Conservation (phyloP, 1,140 invertebrate species). For the Atta texana region DNA sequence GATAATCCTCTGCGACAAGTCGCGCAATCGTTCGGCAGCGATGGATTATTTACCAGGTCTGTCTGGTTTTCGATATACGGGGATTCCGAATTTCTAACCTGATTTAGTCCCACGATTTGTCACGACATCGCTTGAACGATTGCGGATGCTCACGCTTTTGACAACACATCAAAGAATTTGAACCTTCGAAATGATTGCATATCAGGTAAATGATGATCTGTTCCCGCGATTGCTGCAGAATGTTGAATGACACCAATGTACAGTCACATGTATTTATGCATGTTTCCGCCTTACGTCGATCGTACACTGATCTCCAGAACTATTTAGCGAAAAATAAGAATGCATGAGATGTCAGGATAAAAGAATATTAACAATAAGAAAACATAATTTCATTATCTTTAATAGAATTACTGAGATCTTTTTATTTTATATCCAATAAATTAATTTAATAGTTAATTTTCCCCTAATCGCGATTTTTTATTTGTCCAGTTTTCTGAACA, state of each 20-base stretch:
- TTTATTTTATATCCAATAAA: neutral
- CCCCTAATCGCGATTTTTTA: neutral
- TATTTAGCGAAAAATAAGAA: neutral
- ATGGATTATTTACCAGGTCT: conserved; percentile 55
- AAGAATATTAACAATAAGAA: neutral
- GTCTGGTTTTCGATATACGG: neutral
- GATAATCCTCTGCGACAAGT: no score
- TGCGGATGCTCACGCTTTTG: neutral
- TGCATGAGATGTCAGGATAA: neutral
- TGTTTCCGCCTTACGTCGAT: conserved; percentile 76
- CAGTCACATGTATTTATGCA: conserved; percentile 84
- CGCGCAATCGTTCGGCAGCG: no score
- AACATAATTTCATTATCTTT: neutral
- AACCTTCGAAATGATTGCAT: conserved; percentile 80
- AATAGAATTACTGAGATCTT: neutral
- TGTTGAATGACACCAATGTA: conserved; percentile 60
- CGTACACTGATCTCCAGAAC: conserved; percentile 66
- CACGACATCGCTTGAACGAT: neutral
- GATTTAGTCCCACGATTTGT: neutral
- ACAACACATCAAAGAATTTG: conserved; percentile 82
- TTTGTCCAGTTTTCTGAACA: neutral
- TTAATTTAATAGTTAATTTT: neutral
- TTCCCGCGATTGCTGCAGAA: conserved; percentile 66
- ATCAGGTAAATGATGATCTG: conserved; percentile 78
- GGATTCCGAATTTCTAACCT: neutral